Evolutionary conservation across 2,888 invertebrate species (phyloP).

Genomic region (Cheilosia vulpina): DNA sequence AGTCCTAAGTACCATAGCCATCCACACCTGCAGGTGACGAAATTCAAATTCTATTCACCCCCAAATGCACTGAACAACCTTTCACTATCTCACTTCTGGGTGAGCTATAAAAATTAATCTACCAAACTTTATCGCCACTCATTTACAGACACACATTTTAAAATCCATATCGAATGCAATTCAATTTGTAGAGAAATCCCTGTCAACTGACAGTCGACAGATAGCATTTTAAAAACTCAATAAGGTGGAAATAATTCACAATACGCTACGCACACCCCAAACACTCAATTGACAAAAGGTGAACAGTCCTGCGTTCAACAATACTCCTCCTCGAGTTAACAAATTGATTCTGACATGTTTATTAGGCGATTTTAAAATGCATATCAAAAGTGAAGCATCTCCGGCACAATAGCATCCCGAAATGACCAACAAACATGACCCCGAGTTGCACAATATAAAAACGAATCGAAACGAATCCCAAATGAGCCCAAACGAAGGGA

Average conservation of each 20-base stretch:
- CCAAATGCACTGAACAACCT: no score
- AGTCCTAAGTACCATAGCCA: no score
- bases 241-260: slow-evolving; percentile 68
- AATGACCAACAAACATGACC: slow-evolving; percentile 73
- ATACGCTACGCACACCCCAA: slow-evolving; percentile 54
- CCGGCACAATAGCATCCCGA: slow-evolving; percentile 19
- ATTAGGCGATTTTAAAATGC: slow-evolving; percentile 67
- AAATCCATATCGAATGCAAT: slow-evolving; percentile 50
- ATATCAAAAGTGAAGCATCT: slow-evolving; percentile 11
- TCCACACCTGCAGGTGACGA: no score
- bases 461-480: slow-evolving; percentile 55
- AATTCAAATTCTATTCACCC: no score
- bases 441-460: slow-evolving; percentile 34
- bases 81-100: background rate
- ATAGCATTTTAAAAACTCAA: slow-evolving; percentile 62
- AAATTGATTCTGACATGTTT: slow-evolving; percentile 70
- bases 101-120: slow-evolving; percentile 48
- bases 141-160: slow-evolving; percentile 27
- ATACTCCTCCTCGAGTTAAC: slow-evolving; percentile 45
- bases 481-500: slow-evolving; percentile 13
- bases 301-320: slow-evolving; percentile 12
- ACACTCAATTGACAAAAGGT: slow-evolving; percentile 55
- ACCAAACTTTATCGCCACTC: slow-evolving; percentile 55
- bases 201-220: slow-evolving; percentile 44
- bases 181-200: slow-evolving; percentile 3